Base-by-base conservation (phyloP, 2,113 vertebrate species). In the Tringa solitaria region DNA sequence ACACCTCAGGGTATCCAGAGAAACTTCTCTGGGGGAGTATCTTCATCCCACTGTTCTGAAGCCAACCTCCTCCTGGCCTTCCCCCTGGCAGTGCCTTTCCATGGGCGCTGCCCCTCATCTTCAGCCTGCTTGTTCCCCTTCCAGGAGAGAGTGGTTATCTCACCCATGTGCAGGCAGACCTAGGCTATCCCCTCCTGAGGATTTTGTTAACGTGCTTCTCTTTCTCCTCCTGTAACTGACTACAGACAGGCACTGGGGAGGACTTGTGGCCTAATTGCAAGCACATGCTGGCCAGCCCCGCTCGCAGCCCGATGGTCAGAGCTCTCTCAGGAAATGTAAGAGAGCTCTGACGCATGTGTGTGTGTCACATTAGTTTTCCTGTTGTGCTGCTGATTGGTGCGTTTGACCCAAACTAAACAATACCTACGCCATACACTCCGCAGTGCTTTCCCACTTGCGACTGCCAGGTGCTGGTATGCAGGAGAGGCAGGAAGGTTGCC, bases 371-470 rank as follows among this genome's bases (percentile, higher is more conserved):
- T 96, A 78, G 67, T 93, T 97, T 97, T 97, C 95, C 96, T 92
- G 94, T 75, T 65, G 78, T 92, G 95, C 97, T 93, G 96, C 97
- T 97, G 97, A 98, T 54, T 90, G 92, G 95, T 35, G 32, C 43
- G 86, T 68, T 59, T 39, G 84, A 95, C 98, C 98, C 98, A 98
- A 98, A 95, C 96, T 91, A 98, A 98, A 97, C 98, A 98, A 43
- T 45, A 87, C 84, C 93, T 95, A 17, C 87, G 96, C 98, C 98
- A 95, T 43, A 86, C 90, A 64, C 97, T 95, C 59, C 82, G 33
- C 93, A 69, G 87, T 10, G 28, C 33, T 56, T 86, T 57, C 64
- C 93, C 24, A 3, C 64, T 41, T 60, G 41, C 32, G 50, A 26
- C 72, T 69, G 82, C 89, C 90, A 91, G 86, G 81, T 74, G 75